Base-by-base conservation (phyloP, 2,113 vertebrate genomes). In the Cryptotis parvus region DNA sequence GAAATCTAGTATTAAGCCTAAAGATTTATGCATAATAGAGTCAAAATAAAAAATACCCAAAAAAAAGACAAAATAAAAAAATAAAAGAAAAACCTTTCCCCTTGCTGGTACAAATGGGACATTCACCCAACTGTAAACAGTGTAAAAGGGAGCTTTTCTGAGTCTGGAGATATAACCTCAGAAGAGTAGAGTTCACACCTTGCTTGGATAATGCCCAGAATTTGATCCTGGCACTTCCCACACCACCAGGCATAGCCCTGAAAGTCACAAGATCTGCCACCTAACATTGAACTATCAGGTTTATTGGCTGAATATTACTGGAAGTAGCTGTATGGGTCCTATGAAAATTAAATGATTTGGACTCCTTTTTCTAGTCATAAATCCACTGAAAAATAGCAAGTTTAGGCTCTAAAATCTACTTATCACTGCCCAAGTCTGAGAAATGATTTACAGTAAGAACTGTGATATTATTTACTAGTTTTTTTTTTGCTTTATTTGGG, bases 31-130 rank as follows among this genome's bases (percentile, higher is more conserved):
- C 78, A 74, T 39, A 72, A 45, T 76, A 1, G 49, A 20, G 81
- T 45, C 35, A 68, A 90, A 85, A 93, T 77, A 65, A 26, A 26
- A 18, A 33, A 33, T n/a, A 29, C 9, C 4, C 10, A 49, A 49
- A 49, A 49, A 49, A 49, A 49, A 49, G 45, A 10, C 45, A 49
- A 49, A 22, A 15, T 20, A n/a, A n/a, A n/a, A n/a, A n/a, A n/a
- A n/a, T n/a, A n/a, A n/a, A n/a, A n/a, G n/a, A 84, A 87, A 85
- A 84, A n/a, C 16, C 82, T 79, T 93, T 79, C 45, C 37, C 87
- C 66, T 83, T n/a, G 45, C 22, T 33, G 81, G 31, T 16, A 91
- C 29, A 89, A 94, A 73, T 41, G 12, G 37, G 15, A 90, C 70
- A 26, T 75, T 83, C 39, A 52, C 58, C 8, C 9, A 58, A 84